Conservation (phyloP, 2,797 vertebrate genomes). For the Mus caroli region DNA sequence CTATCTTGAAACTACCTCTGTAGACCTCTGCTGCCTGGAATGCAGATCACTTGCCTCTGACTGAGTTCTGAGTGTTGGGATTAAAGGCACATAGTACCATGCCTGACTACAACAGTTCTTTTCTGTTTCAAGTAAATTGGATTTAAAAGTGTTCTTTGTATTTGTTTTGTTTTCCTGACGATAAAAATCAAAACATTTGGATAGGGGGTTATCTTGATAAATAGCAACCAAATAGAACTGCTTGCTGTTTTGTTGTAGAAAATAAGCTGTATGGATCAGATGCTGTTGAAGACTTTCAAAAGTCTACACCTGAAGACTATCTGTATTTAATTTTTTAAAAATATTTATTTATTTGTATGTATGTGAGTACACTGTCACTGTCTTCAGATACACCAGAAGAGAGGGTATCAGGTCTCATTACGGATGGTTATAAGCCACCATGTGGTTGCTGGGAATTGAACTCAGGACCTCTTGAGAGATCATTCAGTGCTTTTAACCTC, state of each 20-base stretch:
- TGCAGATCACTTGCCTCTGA: not conserved
- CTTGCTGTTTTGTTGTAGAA: slow-evolving; percentile 25
- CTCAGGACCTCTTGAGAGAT: no score
- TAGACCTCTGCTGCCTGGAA: not conserved
- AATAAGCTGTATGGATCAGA: slow-evolving; percentile 1
- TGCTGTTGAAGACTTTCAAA: not conserved
- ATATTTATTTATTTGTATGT: no score
- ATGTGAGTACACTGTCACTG: no score
- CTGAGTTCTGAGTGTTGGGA: not conserved
- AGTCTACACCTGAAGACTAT: not conserved
- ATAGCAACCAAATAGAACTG: slow-evolving; percentile 31
- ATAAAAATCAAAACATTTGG: slow-evolving; percentile 63
- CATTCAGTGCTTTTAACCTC: no score
- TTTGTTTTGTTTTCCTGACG: not conserved
- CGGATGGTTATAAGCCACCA: no score
- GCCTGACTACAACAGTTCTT: not conserved
- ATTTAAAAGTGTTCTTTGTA: not conserved
- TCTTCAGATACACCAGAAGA: no score
- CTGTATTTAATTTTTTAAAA: not conserved
- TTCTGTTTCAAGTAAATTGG: slow-evolving; percentile 60
- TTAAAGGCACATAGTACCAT: not conserved
- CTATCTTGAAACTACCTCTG: not conserved
- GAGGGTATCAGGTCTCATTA: no score
- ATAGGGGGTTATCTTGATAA: slow-evolving; percentile 11
- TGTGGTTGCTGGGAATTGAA: no score